Conservation (phyloP, 2,113 vertebrate species). For the Danionella cerebrum region DNA sequence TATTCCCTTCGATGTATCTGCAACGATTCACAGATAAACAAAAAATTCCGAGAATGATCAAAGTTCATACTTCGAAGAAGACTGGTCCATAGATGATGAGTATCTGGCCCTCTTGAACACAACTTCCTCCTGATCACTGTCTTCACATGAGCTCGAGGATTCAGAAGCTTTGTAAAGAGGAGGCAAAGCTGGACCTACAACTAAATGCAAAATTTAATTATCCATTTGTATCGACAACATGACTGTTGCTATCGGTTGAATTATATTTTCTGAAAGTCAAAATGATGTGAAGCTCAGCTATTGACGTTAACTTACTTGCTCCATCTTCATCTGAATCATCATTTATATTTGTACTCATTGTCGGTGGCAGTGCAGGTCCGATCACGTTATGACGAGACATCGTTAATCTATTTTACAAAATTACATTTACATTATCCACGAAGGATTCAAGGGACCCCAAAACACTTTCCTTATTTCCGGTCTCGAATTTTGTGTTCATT, state of each 20-base stretch:
- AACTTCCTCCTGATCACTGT: constrained; percentile 62
- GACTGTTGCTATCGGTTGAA: no score
- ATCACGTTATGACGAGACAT: constrained; percentile 72
- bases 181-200: constrained; percentile 87
- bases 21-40: no score
- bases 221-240: no score
- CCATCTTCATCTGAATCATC: constrained; percentile 65
- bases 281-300: no score
- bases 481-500: not conserved
- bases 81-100: constrained; percentile 37
- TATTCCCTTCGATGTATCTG: no score
- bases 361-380: constrained; percentile 77
- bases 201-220: constrained; percentile 46
- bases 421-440: not conserved
- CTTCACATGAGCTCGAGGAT: constrained; percentile 70
- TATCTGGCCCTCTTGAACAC: constrained; percentile 53
- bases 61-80: constrained; percentile 57
- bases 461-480: not conserved
- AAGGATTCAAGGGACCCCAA: not conserved
- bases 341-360: constrained; percentile 47
- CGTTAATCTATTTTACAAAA: not conserved
- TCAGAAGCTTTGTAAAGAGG: constrained; percentile 74
- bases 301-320: constrained; percentile 50
- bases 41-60: no score
- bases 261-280: no score